Evolutionary conservation across 2,797 vertebrate genomes (phyloP).

Genomic region (Anguilla obscura): DNA sequence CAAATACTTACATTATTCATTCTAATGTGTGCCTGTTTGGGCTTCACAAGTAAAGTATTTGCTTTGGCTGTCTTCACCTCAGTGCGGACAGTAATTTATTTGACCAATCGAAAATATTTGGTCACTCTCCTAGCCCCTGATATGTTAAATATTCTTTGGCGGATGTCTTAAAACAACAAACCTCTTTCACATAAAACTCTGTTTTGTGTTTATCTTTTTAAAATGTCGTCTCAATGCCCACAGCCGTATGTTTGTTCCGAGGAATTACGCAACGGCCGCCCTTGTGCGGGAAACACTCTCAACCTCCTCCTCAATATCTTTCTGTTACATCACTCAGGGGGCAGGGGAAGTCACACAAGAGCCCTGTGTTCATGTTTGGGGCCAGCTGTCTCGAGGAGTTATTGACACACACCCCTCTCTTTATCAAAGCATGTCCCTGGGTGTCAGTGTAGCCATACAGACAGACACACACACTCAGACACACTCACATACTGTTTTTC

Average conservation of each 20-base stretch:
- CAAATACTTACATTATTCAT: neutral
- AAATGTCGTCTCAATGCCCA: neutral
- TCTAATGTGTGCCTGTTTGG: neutral
- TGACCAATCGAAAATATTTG: neutral
- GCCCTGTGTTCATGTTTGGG: slow-evolving; percentile 6
- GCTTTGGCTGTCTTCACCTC: neutral
- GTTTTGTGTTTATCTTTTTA: neutral
- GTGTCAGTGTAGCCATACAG: neutral
- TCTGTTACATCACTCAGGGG: slow-evolving; percentile 4
- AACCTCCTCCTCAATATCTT: neutral
- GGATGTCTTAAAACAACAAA: neutral
- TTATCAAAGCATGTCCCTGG: slow-evolving; percentile 1
- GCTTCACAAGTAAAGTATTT: neutral
- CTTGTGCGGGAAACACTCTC: neutral
- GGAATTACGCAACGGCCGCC: neutral
- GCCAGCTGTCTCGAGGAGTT: slow-evolving; percentile 3
- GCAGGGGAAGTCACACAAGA: neutral
- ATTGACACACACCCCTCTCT: neutral
- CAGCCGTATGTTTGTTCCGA: neutral
- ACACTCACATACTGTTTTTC: neutral
- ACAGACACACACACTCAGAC: neutral
- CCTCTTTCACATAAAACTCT: neutral
- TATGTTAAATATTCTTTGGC: neutral
- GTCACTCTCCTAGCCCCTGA: neutral
- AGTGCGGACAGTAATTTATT: neutral